phyloP scores from a whole-genome alignment of 2,888 invertebrate genomes.

The Synergus umbraculus region DNA sequence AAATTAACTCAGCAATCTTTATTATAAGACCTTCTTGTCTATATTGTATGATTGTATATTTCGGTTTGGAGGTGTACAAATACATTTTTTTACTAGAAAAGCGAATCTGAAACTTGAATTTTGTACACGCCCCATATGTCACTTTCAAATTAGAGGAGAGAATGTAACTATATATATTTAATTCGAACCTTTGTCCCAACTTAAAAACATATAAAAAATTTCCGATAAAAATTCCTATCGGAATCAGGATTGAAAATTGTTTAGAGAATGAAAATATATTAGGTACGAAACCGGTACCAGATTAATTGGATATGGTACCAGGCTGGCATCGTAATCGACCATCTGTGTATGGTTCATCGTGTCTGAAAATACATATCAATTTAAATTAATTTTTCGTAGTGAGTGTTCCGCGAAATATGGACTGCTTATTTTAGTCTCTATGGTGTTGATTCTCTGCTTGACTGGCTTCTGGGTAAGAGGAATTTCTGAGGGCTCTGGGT shows the following conservation, averaged over 20 bases:
- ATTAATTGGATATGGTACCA: neutral
- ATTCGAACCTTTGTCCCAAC: too few relatives aligned
- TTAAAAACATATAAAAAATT: too few relatives aligned
- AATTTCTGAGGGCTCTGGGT: conserved; percentile 47
- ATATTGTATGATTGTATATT: too few relatives aligned
- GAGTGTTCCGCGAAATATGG: neutral
- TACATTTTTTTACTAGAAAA: too few relatives aligned
- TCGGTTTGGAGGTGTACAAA: too few relatives aligned
- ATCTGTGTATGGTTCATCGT: neutral
- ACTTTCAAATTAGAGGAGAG: too few relatives aligned
- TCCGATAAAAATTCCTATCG: too few relatives aligned
- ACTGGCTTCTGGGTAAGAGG: conserved; percentile 47
- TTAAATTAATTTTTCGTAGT: neutral
- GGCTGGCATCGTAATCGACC: neutral
- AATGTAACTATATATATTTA: too few relatives aligned
- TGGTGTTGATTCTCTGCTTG: conserved; percentile 40
- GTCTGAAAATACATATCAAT: neutral
- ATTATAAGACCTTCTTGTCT: too few relatives aligned
- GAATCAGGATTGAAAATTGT: too few relatives aligned
- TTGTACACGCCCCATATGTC: too few relatives aligned
- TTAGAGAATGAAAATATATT: neutral
- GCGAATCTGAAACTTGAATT: too few relatives aligned
- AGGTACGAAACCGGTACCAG: neutral
- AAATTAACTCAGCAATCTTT: neutral
- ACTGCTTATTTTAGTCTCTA: conserved; percentile 32